Conservation (phyloP, 1,140 invertebrate species). For the Drosophila cardini region DNA sequence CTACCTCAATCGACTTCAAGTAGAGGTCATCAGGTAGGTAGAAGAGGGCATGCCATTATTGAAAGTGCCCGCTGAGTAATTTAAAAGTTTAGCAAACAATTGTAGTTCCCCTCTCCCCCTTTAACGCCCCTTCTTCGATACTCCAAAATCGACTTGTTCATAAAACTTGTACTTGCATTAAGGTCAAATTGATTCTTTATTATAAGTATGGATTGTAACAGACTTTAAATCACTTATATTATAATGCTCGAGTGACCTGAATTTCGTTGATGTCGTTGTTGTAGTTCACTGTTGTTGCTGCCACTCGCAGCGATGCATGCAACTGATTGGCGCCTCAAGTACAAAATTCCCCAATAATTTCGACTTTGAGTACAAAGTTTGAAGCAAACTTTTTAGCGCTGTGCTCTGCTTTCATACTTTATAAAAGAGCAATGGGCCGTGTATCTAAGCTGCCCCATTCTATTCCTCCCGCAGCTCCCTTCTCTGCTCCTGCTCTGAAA, state of each 20-base stretch:
- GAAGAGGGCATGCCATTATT: conserved; percentile 60
- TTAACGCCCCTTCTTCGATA: not conserved
- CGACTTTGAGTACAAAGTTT: conserved; percentile 40
- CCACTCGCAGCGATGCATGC: conserved; percentile 61
- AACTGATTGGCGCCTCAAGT: conserved; percentile 67
- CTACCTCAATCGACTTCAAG: not conserved
- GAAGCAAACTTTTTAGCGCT: conserved; percentile 5
- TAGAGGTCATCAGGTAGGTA: conserved; percentile 13
- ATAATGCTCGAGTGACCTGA: conserved; percentile 39
- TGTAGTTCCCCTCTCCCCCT: not conserved
- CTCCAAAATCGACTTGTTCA: not conserved
- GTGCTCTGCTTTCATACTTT: conserved; percentile 49
- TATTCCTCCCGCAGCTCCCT: not conserved
- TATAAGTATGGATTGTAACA: conserved; percentile 59
- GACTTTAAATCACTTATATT: conserved; percentile 65
- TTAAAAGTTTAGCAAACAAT: conserved; percentile 67
- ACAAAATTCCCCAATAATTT: conserved; percentile 67
- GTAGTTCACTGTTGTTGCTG: conserved; percentile 11
- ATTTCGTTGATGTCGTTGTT: not conserved
- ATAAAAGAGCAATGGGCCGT: conserved; percentile 42
- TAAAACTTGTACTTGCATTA: conserved; percentile 61
- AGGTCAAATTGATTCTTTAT: conserved; percentile 76
- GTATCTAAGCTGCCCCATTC: not conserved
- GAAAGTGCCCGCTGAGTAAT: conserved; percentile 78
- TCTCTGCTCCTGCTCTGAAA: conserved; percentile 6